phyloP scores from a whole-genome alignment of 1,140 invertebrate species.

The Ceratosolen solmsi region DNA sequence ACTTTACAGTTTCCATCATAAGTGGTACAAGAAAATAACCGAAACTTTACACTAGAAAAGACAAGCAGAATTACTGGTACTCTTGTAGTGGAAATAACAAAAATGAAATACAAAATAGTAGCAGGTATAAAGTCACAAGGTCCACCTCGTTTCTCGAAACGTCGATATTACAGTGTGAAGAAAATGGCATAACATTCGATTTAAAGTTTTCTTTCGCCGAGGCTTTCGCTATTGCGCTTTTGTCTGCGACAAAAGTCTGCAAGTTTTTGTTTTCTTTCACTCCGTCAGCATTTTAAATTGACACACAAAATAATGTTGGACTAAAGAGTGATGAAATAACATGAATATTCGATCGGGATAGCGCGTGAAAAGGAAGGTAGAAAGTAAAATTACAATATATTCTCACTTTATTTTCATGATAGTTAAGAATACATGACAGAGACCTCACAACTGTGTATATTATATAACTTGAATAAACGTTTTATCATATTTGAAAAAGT shows the following conservation, averaged over 20 bases:
- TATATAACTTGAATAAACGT: too few species aligned
- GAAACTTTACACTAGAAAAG: not conserved
- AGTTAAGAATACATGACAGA: too few species aligned
- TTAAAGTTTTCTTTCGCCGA: conserved; percentile 32
- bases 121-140: conserved; percentile 4
- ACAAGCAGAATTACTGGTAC: not conserved
- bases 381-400: not conserved
- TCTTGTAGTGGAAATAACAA: not conserved
- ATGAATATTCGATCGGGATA: not conserved
- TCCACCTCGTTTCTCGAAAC: not conserved
- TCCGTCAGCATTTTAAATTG: not conserved
- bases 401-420: too few species aligned
- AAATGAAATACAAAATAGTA: conserved; percentile 4
- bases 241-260: too few species aligned
- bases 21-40: not conserved
- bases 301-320: conserved; percentile 23
- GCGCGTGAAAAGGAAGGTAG: not conserved
- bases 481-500: too few species aligned
- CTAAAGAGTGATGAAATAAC: not conserved
- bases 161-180: not conserved
- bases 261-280: not conserved
- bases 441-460: too few species aligned
- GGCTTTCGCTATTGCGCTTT: not conserved
- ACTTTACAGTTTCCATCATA: not conserved
- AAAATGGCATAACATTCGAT: conserved; percentile 19